Evolutionary conservation across 2,888 invertebrate species (phyloP), one percentile per base, ranked within the genome.

Genomic region (Ischnura elegans): DNA sequence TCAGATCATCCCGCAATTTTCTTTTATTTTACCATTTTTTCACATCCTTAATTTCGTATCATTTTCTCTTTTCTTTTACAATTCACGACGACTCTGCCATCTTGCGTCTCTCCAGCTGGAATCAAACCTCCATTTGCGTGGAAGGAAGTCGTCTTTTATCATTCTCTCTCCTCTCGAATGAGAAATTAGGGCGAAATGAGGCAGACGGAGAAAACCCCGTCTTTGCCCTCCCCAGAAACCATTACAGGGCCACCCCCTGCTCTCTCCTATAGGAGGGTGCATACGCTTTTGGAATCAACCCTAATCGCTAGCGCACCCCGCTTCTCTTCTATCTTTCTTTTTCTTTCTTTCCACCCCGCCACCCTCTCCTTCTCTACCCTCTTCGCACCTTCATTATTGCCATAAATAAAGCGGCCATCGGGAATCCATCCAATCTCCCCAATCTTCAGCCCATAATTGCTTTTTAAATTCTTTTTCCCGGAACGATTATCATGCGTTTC

Each of bases 91-190:
- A 36, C 36, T 13, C 5, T 36, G 76, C 76, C 76, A 76, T 76
- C 76, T 76, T 76, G 76, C 76, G 36, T 13, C 76, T 76, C 76
- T 76, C 36, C 76, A 13, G 10, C 36, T 16, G 76, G 76, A 76
- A 76, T 76, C 76, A 76, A 76, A 76, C 36, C 76, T 76, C 76
- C 76, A 76, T 76, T 76, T 76, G 76, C 36, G 76, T 25, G 76
- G 36, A n/a, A 36, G 76, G 76, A 36, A 76, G 36, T 76, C 76
- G 36, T 5, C 76, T 76, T 76, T 76, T 76, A 76, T 76, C n/a
- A n/a, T n/a, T n/a, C n/a, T n/a, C n/a, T n/a, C 76, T 76, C 36
- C 16, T 0, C 76, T 36, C n/a, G 76, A 76, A 76, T 76, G 76
- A 76, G 29, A 76, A 76, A 76, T 76, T 76, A 76, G 76, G 1